Evolutionary conservation across 2,797 vertebrate species (phyloP), one percentile per base, ranked within the genome.

Genomic region (Mallotus villosus): DNA sequence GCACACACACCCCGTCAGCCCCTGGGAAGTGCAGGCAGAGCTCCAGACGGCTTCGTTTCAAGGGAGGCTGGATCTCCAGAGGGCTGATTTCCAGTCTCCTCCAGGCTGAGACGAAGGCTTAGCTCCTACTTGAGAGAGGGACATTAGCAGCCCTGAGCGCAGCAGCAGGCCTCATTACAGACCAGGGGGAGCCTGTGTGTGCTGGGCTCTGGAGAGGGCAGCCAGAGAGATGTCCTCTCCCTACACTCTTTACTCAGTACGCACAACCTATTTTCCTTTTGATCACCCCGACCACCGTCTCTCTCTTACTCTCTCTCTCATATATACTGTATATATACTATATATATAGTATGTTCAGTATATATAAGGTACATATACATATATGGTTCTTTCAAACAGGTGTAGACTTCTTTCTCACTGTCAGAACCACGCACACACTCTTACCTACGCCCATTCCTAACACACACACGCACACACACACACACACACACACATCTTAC

Each of bases 121-220:
- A 78, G 73, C 79, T 87, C 86, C 75, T 74, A 74, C 80, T 82
- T 79, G 70, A 82, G 71, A 71, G 73, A 68, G 51, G 69, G 67
- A 72, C 82, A 76, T 86, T 80, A 81, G 81, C 79, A 57, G 69
- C 55, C 75, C 74, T 81, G 77, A 59, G 34, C 51, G 12, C 58
- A 22, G 79, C 72, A 73, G 51, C 82, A 77, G 74, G 53, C 69
- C 74, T 66, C 67, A 58, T n/a, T 70, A 24, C 37, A 41, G 37
- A 41, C 1, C 37, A 41, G 37, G 37, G 37, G 11, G 12, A 12
- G 9, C 32, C 32, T 34, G 32, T 3, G 32, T 34, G 32, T 34
- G 32, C 37, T 41, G 37, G 11, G 37, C 37, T 41, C 37, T 12
- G 8, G 8, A 41, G 37, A 41, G 37, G 2, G 8, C 37, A 11